phyloP scores from a whole-genome alignment of 2,113 vertebrate genomes.

The Albula glossodonta region DNA sequence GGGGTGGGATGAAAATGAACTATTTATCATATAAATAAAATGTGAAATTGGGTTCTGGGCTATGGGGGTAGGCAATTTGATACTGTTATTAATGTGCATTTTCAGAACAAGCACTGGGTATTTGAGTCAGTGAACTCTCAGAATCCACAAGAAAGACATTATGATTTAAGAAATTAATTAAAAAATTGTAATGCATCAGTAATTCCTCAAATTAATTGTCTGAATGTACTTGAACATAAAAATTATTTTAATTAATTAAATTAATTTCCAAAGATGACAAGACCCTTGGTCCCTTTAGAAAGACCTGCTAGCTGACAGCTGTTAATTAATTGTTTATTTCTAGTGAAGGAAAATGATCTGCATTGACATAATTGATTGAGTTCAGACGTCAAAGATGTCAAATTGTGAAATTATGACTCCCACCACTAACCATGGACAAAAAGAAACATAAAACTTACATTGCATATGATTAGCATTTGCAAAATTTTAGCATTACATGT shows the following conservation, averaged over 20 bases:
- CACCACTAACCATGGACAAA: neutral
- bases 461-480: neutral
- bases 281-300: neutral
- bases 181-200: too few species aligned
- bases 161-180: too few species aligned
- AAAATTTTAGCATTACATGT: neutral
- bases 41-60: neutral
- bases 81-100: neutral
- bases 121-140: neutral
- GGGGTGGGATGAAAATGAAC: neutral
- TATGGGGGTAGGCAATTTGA: neutral
- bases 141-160: too few species aligned
- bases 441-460: neutral
- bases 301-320: too few species aligned
- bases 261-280: neutral
- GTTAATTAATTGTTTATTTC: neutral
- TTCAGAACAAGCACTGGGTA: neutral
- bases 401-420: too few species aligned
- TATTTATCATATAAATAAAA: slow-evolving; percentile 1
- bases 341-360: neutral
- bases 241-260: too few species aligned
- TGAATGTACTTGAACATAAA: neutral
- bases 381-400: neutral
- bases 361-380: neutral
- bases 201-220: neutral